Evolutionary conservation across 2,888 invertebrate genomes (phyloP), one percentile per base, ranked within the genome.

Genomic region (Alloplasta piceator): DNA sequence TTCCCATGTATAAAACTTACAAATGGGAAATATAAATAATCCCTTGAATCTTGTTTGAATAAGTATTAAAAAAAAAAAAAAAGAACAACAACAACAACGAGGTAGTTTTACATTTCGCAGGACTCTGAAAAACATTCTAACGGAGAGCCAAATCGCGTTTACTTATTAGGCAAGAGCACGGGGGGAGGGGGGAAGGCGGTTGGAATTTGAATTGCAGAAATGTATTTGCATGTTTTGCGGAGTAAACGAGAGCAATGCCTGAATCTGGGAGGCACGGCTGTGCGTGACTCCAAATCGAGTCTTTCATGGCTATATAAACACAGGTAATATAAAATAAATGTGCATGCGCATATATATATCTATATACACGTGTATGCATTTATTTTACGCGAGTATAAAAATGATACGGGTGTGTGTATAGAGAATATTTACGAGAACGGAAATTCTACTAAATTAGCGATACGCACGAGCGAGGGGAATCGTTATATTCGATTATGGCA

Each of bases 201-300:
- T 68, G 58, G 36, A 46, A 74, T 73, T 52, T 46, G 64, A 77
- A 60, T 77, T 81, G 73, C 73, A 81, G 77, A 77, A 73, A 77
- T 50, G 52, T 16, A 77, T 81, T 81, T 70, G 64, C 73, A 81
- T 81, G 64, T 73, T 80, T n/a, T 66, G 52, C 73, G 73, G 70
- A 16, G 14, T n/a, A 46, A 64, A 77, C 48, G 14, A 56, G 52
- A 12, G 50, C 56, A 6, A 6, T 41, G 7, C 56, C 16, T 39
- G 60, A n/a, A n/a, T n/a, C 12, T 67, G 5, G 67, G 68, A 56
- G 61, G 56, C 68, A 41, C 68, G 63, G 38, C 63, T 64, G 63
- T 68, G 73, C 73, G 78, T 74, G 78, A 78, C 73, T 73, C 56
- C 12, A 1, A 7, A 39, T 50, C 0, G 12, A 60, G 12, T 58